Percentiles rank a stretch among this genome's conserved stretches.
phyloP scores from a whole-genome alignment of 2,113 vertebrate species.

The Raphicerus campestris region DNA sequence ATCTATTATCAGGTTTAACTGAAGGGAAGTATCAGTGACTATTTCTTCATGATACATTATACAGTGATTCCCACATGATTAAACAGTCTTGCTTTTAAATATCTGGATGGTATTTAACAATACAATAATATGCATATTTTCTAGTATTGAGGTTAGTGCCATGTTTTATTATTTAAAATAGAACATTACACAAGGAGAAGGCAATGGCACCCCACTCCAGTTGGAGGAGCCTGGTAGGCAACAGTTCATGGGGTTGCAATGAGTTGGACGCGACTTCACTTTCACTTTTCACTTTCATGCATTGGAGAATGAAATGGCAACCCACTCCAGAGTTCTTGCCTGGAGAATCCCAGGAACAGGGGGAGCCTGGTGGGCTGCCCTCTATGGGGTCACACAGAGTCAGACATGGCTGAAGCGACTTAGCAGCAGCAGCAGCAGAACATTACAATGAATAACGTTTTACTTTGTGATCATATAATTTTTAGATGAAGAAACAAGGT shows the following conservation, averaged over 20 bases:
- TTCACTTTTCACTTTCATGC: too few species aligned
- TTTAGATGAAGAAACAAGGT: not conserved
- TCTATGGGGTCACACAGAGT: too few species aligned
- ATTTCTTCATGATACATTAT: not conserved
- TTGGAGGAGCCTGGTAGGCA: too few species aligned
- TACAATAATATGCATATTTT: not conserved
- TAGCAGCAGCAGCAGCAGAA: not conserved
- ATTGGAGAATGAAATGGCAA: too few species aligned
- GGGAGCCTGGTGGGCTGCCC: too few species aligned
- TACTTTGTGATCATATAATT: constrained; percentile 1
- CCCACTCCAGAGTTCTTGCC: too few species aligned
- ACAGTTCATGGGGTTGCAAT: too few species aligned
- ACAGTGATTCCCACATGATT: not conserved
- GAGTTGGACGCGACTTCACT: too few species aligned
- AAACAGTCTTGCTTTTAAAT: constrained; percentile 19
- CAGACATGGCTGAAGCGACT: too few species aligned
- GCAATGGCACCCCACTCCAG: too few species aligned
- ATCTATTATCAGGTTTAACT: not conserved
- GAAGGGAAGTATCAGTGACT: not conserved
- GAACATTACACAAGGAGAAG: too few species aligned
- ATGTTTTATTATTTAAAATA: constrained; percentile 7
- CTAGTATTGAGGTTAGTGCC: not conserved
- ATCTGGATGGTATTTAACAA: not conserved
- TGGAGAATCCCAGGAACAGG: too few species aligned
- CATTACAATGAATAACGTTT: not conserved